phyloP scores from a whole-genome alignment of 2,113 vertebrate species.

The Percina caprodes region DNA sequence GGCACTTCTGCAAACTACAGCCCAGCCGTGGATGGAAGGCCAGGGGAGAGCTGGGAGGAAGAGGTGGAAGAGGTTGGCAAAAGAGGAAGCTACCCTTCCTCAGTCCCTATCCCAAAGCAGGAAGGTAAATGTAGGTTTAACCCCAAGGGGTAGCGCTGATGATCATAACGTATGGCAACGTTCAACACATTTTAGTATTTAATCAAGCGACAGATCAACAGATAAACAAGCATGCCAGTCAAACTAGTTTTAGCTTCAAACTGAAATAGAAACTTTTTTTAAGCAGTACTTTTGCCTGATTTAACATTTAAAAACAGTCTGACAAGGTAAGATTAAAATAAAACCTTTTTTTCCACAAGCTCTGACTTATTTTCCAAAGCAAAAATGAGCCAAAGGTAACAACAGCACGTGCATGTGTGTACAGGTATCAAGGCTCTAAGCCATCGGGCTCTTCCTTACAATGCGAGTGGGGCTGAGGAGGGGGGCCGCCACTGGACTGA shows the following conservation, averaged over 20 bases:
- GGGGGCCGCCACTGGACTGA: slow-evolving; percentile 93
- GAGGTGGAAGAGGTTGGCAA: slow-evolving; percentile 60
- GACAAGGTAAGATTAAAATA: background rate
- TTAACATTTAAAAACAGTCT: background rate
- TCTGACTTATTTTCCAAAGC: background rate
- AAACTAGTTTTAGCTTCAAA: background rate
- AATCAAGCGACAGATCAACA: background rate
- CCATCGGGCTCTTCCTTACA: slow-evolving; percentile 72
- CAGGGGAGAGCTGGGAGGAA: slow-evolving; percentile 77
- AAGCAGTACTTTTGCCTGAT: background rate
- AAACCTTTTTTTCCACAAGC: background rate
- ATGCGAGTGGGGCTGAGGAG: slow-evolving; percentile 85
- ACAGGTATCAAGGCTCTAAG: slow-evolving; percentile 74
- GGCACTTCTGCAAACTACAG: slow-evolving; percentile 86
- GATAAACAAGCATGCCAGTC: background rate
- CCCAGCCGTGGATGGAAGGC: slow-evolving; percentile 79
- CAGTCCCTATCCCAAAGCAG: slow-evolving; percentile 64
- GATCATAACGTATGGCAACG: background rate
- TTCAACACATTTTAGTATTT: slow-evolving; percentile 17
- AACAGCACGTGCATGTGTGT: slow-evolving; percentile 14
- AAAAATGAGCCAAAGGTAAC: background rate
- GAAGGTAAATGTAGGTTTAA: slow-evolving; percentile 79
- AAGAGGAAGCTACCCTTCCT: slow-evolving; percentile 66
- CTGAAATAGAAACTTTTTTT: background rate
- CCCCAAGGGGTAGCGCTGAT: slow-evolving; percentile 8